Evolutionary conservation across 2,888 invertebrate species (phyloP), one percentile per base, ranked within the genome.

Genomic region (Lottia scabra): DNA sequence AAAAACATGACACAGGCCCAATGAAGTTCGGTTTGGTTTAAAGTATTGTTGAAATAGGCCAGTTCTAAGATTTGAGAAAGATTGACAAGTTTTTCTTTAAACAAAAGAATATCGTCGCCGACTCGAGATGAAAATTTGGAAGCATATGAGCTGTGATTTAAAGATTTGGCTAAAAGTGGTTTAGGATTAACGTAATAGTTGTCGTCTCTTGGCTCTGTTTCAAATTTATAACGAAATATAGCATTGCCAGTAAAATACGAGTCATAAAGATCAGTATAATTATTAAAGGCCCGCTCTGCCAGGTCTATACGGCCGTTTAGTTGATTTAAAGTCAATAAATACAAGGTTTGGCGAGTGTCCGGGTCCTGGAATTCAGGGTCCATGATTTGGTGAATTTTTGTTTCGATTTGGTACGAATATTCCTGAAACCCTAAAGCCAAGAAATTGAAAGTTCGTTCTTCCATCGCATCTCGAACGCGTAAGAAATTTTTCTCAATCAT

Each of bases 401-500:
- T 45, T 56, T 77, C 76, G 6, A 77, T 73, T 1, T 75, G 62
- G 70, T 76, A 81, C 10, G 79, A 75, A 76, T 80, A 83, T 63
- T 83, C 84, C 38, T 81, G 79, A 65, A 79, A 84, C 0, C 81
- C 83, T 16, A 80, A 74, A 19, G 78, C 79, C 5, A 84, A 48
- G 63, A 79, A 79, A 6, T 73, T 69, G 30, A 84, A 73, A 12
- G 82, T 83, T 65, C 83, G 72, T 68, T 84, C 85, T 56, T 85
- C 84, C 85, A 85, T 85, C 0, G 84, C 84, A 30, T 84, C 81
- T 2, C 84, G 72, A 2, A 73, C 81, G 27, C 83, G 68, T 26
- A 84, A 72, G 70, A 85, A 85, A 68, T 85, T 85, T 64, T 81
- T 80, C 63, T 78, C 72, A 0, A 83, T 65, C 15, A 79, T 74